Evolutionary conservation across 2,888 invertebrate species (phyloP), one percentile per base, ranked within the genome.

Genomic region (Amaurobius ferox): DNA sequence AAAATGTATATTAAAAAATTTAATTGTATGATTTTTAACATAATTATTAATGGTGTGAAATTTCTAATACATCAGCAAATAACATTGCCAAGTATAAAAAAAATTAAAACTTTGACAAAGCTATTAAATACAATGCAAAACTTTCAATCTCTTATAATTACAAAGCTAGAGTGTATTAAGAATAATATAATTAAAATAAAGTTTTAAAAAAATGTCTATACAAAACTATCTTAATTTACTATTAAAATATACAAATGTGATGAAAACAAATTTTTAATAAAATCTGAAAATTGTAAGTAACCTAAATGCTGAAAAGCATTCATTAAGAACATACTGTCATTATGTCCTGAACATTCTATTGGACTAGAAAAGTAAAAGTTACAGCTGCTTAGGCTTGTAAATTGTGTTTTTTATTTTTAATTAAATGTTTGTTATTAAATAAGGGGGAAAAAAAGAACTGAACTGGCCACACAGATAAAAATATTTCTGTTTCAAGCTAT

Each of bases 171-270:
- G 23, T 55, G 55, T 55, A 55, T 23, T 55, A 55, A 55, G 55
- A 55, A 55, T 55, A 55, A 55, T 55, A 23, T 55, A 55, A 23
- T 11, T 55, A 55, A 55, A 55, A 55, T 55, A 55, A 55, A 55
- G 23, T 16, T 44, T 44, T 55, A 6, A 16, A 23, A 16, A 16
- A 55, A 5, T 55, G 19, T 55, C 55, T 55, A n/a, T 55, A 55
- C 5, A 55, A 55, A 55, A 55, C 55, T 55, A 55, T 55, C 55
- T 55, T n/a, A 55, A 55, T 55, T 55, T 23, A 2, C 55, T 55
- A 55, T 55, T 55, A 55, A 55, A 55, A 55, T 55, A 55, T 23
- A 55, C 19, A 35, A 55, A 55, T 55, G 55, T 55, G 23, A 55
- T 55, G 5, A 55, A 55, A 55, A 55, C 55, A 55, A 55, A 55